Conservation (phyloP, 2,113 vertebrate species). For the Corynorhinus townsendii region DNA sequence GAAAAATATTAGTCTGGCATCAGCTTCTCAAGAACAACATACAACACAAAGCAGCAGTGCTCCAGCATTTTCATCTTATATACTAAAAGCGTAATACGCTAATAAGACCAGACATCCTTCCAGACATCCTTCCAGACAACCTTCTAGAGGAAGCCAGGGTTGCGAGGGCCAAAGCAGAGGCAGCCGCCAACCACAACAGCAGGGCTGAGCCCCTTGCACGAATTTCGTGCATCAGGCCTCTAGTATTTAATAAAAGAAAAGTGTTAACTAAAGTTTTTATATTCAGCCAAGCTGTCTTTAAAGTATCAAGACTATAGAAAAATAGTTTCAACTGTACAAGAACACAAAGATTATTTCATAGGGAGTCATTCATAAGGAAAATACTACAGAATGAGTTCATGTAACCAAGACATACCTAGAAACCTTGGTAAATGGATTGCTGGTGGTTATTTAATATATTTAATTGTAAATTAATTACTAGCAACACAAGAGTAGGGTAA, state of each 20-base stretch:
- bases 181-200: fast-evolving
- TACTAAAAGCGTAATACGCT: no score
- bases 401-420: not conserved
- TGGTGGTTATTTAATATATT: not conserved
- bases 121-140: no score
- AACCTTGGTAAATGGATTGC: not conserved
- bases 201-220: no score
- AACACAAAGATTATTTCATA: not conserved
- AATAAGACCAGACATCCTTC: no score
- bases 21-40: not conserved
- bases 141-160: no score
- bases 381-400: not conserved
- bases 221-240: no score
- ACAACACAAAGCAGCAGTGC: not conserved
- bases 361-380: not conserved
- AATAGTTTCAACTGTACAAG: not conserved
- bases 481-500: not conserved
- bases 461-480: not conserved
- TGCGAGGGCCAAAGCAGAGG: no score
- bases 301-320: not conserved
- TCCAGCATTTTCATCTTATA: not conserved
- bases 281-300: not conserved
- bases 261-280: not conserved
- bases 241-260: not conserved
- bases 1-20: not conserved